Conservation (phyloP, 1,140 invertebrate species). For the Hermetia illucens region DNA sequence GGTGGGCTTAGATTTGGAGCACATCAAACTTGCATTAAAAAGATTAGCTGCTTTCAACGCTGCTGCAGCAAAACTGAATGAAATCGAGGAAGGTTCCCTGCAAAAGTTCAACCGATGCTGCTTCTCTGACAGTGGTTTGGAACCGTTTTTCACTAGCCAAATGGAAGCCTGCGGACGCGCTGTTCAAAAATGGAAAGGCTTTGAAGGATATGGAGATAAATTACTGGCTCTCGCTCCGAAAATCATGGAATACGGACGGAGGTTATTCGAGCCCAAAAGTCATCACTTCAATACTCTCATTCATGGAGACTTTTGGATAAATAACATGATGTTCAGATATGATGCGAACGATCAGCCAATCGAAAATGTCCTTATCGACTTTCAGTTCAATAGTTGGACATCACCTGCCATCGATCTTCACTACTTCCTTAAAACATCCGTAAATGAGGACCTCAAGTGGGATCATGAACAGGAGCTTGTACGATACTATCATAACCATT, state of each 20-base stretch:
- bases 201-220: slow-evolving; percentile 19
- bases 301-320: slow-evolving; percentile 51
- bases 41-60: slow-evolving; percentile 44
- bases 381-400: slow-evolving; percentile 24
- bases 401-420: slow-evolving; percentile 26
- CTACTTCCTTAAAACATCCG: slow-evolving; percentile 23
- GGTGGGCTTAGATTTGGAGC: slow-evolving; percentile 35
- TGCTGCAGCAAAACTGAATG: slow-evolving; percentile 29
- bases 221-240: slow-evolving; percentile 12
- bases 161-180: slow-evolving; percentile 14
- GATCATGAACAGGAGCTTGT: slow-evolving; percentile 19
- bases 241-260: slow-evolving; percentile 23
- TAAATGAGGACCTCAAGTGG: slow-evolving; percentile 18
- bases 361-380: slow-evolving; percentile 31
- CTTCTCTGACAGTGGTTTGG: too few species aligned
- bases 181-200: slow-evolving; percentile 12
- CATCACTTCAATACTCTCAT: slow-evolving; percentile 42
- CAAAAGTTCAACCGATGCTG: slow-evolving; percentile 20
- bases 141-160: slow-evolving; percentile 17
- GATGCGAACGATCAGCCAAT: too few species aligned
- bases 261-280: slow-evolving; percentile 20
- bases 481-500: slow-evolving; percentile 15
- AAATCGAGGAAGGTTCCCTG: slow-evolving; percentile 15
- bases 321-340: slow-evolving; percentile 51
- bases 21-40: slow-evolving; percentile 33